Conservation (phyloP, 2,888 invertebrate species). For the Eupithecia centaureata region DNA sequence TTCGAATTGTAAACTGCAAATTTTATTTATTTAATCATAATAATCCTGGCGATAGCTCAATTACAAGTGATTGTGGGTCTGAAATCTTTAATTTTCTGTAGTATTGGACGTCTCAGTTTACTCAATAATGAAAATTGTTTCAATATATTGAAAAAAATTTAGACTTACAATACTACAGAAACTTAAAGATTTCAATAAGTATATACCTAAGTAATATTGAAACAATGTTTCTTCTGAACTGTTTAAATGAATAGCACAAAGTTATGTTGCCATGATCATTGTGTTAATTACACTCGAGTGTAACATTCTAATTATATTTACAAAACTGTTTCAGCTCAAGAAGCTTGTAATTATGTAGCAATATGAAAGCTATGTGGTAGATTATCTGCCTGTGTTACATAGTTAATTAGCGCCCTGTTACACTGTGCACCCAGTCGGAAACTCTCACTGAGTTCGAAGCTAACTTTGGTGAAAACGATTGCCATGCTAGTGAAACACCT, state of each 20-base stretch:
- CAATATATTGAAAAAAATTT: no score
- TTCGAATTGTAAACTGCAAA: background rate
- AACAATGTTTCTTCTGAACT: background rate
- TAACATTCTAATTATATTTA: conserved; percentile 26
- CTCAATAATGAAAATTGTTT: background rate
- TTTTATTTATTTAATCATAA: background rate
- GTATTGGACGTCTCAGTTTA: background rate
- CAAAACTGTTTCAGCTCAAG: conserved; percentile 30
- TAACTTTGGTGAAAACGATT: conserved; percentile 65
- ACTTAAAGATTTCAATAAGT: no score
- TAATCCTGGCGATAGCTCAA: background rate
- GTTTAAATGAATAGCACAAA: background rate
- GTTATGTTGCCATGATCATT: background rate
- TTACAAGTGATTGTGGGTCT: background rate
- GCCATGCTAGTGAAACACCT: conserved; percentile 3
- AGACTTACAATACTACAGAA: no score
- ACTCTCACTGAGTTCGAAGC: conserved; percentile 59
- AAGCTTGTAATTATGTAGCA: conserved; percentile 38
- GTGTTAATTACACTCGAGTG: background rate
- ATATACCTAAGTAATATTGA: background rate
- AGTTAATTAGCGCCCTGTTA: conserved; percentile 54
- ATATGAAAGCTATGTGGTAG: conserved; percentile 49
- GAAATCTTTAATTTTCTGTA: background rate
- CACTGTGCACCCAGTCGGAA: conserved; percentile 64
- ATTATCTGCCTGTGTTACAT: conserved; percentile 45